Percentiles rank a stretch among this genome's conserved stretches.
Evolutionary conservation across 2,888 invertebrate genomes (phyloP).

Genomic region (Spodoptera picta): DNA sequence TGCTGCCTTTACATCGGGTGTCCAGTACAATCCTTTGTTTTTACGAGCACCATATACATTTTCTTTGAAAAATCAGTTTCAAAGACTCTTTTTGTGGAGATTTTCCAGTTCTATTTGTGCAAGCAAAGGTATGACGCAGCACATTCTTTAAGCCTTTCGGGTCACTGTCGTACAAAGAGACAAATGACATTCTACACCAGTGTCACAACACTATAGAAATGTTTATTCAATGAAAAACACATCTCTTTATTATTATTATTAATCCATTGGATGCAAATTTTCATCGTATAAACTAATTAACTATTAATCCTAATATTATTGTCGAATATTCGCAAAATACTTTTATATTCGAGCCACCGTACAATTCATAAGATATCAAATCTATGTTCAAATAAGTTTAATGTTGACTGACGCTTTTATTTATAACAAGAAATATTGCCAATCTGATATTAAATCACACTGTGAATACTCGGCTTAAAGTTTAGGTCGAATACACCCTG

Average conservation of each 20-base stretch:
- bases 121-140: slow-evolving; percentile 56
- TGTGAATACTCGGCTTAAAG: too few relatives aligned
- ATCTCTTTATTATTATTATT: slow-evolving; percentile 50
- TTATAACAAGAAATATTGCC: too few relatives aligned
- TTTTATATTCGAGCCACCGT: too few relatives aligned
- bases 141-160: slow-evolving; percentile 60
- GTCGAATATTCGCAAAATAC: neutral
- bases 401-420: slow-evolving; percentile 4
- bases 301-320: slow-evolving; percentile 5
- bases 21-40: too few relatives aligned
- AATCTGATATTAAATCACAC: too few relatives aligned
- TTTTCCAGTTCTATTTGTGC: slow-evolving; percentile 52
- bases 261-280: slow-evolving; percentile 47
- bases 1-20: too few relatives aligned
- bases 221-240: slow-evolving; percentile 52
- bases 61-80: too few relatives aligned
- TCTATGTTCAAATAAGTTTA: slow-evolving; percentile 28
- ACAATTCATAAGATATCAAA: too few relatives aligned
- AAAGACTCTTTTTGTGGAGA: neutral
- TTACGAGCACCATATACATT: too few relatives aligned
- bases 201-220: slow-evolving; percentile 37
- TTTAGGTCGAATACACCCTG: too few relatives aligned
- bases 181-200: slow-evolving; percentile 37
- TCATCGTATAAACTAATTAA: slow-evolving; percentile 1
- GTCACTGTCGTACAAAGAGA: slow-evolving; percentile 66